Conservation (phyloP, 2,113 vertebrate species). For the Oophaga pumilio region DNA sequence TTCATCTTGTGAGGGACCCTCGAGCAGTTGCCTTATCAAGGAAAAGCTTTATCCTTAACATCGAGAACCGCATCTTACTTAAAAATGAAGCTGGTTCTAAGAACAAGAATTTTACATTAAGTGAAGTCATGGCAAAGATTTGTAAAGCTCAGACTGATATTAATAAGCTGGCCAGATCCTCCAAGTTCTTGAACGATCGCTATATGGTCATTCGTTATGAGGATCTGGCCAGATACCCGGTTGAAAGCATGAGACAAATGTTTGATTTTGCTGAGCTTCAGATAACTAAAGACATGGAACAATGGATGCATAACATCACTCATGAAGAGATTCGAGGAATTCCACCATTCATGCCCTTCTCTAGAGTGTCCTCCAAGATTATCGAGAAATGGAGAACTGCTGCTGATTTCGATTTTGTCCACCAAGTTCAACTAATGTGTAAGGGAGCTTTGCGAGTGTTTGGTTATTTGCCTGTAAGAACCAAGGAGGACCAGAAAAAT, state of each 20-base stretch:
- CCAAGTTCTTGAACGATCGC: conserved; percentile 70
- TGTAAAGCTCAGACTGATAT: conserved; percentile 76
- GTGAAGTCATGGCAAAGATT: conserved; percentile 73
- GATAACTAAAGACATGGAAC: conserved; percentile 63
- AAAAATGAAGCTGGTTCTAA: conserved; percentile 63
- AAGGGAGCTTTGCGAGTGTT: background rate
- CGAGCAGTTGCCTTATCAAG: conserved; percentile 72
- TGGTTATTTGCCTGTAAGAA: conserved; percentile 30
- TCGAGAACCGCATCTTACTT: conserved; percentile 54
- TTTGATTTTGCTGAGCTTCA: conserved; percentile 73
- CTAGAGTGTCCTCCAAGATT: conserved; percentile 64
- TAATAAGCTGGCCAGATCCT: conserved; percentile 63
- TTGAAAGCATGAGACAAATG: conserved; percentile 65
- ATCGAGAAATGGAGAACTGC: conserved; percentile 8
- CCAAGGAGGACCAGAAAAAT: background rate
- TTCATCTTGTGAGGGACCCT: conserved; percentile 79
- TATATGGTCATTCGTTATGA: conserved; percentile 79
- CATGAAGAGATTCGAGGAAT: conserved; percentile 68
- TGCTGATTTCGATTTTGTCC: background rate
- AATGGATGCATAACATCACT: conserved; percentile 76
- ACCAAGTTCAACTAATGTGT: conserved; percentile 5
- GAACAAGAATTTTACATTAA: background rate
- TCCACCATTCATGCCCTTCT: conserved; percentile 73
- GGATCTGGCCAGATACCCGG: conserved; percentile 71
- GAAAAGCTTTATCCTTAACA: conserved; percentile 61